These are phyloP conservation scores for Aleiodes leptofemur DNA, from an alignment of 2,888 invertebrate species.

Conservation along the genomic window DNA sequence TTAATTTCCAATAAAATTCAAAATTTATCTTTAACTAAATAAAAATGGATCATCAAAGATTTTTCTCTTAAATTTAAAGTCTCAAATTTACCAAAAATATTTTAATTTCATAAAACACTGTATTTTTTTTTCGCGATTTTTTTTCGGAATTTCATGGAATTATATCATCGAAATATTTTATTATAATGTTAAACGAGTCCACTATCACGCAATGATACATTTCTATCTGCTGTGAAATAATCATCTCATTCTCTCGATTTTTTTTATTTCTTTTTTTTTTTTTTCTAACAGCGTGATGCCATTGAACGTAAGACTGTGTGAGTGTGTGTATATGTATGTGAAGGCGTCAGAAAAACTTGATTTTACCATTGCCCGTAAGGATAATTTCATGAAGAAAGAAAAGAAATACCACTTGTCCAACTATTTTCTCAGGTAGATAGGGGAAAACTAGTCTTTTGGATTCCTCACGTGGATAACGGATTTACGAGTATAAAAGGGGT, in stretches of 20 bases:
- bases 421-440: conserved; percentile 18
- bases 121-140: too few species aligned
- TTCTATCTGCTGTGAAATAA: background rate
- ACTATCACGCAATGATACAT: conserved; percentile 7
- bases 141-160: background rate
- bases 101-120: too few species aligned
- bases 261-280: background rate
- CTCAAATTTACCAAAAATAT: too few species aligned
- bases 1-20: too few species aligned
- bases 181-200: background rate
- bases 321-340: too few species aligned
- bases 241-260: conserved; percentile 12
- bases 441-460: conserved; percentile 28
- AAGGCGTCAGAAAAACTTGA: conserved; percentile 36
- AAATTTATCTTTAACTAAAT: too few species aligned
- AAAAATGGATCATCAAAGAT: too few species aligned
- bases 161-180: background rate
- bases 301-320: conserved; percentile 14
- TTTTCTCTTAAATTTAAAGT: too few species aligned
- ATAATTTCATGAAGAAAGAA: conserved; percentile 21
- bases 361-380: conserved; percentile 18
- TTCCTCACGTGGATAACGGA: conserved; percentile 50
- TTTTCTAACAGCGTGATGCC: background rate
- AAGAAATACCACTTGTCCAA: conserved; percentile 12
- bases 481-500: conserved; percentile 52